phyloP scores from a whole-genome alignment of 1,140 invertebrate species.

The Dinoponera quadriceps region DNA sequence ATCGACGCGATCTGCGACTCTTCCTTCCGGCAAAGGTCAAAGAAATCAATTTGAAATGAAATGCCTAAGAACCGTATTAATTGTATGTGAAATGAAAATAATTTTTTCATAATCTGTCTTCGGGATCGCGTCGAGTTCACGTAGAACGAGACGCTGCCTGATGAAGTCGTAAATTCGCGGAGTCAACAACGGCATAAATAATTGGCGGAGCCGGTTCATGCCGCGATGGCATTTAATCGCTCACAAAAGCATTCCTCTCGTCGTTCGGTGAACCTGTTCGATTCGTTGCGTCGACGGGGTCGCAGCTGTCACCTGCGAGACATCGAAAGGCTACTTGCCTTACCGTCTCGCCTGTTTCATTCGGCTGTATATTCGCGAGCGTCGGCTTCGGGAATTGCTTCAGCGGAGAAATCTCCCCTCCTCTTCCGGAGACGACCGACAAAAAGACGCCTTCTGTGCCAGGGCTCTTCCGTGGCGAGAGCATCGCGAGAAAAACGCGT shows the following conservation, averaged over 20 bases:
- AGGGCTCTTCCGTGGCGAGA: not conserved
- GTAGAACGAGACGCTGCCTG: not conserved
- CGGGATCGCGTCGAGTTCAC: no score
- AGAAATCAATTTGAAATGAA: no score
- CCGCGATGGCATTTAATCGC: slow-evolving; percentile 15
- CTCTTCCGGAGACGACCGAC: not conserved
- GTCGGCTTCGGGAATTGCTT: slow-evolving; percentile 23
- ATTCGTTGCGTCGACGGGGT: slow-evolving; percentile 29
- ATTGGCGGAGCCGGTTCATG: slow-evolving; percentile 19
- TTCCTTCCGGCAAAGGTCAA: no score
- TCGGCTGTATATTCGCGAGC: slow-evolving; percentile 13
- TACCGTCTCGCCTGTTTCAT: slow-evolving; percentile 23
- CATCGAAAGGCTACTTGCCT: slow-evolving; percentile 48
- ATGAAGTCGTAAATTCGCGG: slow-evolving; percentile 9
- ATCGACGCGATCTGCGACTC: no score
- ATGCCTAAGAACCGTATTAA: no score
- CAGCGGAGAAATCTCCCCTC: slow-evolving; percentile 18
- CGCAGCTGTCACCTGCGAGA: slow-evolving; percentile 32
- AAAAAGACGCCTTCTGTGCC: slow-evolving; percentile 10
- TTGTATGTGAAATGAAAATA: no score
- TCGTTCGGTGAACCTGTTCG: slow-evolving; percentile 45
- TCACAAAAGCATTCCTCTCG: slow-evolving; percentile 43
- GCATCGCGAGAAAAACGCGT: slow-evolving; percentile 1
- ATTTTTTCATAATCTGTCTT: no score
- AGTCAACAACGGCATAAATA: slow-evolving; percentile 28